Evolutionary conservation across 2,113 vertebrate species (phyloP).

Genomic region (Microcebus lehilahytsara): DNA sequence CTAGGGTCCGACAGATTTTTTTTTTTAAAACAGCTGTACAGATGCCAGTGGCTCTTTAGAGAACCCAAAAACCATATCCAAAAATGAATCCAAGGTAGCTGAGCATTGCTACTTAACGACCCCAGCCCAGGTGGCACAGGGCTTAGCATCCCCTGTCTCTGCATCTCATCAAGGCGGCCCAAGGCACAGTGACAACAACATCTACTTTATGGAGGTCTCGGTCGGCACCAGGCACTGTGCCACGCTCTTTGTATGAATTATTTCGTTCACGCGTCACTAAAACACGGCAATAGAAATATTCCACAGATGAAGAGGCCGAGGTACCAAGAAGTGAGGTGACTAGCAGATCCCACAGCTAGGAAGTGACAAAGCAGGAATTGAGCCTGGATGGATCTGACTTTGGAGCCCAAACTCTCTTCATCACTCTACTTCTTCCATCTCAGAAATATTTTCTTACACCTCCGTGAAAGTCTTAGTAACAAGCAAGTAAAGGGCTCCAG

Average conservation of each 20-base stretch:
- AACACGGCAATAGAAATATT: not conserved
- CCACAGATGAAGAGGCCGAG: not conserved
- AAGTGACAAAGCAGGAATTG: not conserved
- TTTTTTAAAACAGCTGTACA: not conserved
- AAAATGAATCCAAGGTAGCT: not conserved
- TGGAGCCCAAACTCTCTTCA: not conserved
- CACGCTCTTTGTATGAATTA: not conserved
- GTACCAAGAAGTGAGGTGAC: not conserved
- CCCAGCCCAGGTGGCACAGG: accelerated
- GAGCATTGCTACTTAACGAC: no score
- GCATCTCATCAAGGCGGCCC: accelerated
- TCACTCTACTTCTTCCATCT: not conserved
- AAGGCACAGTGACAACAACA: accelerated
- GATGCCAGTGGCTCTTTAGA: not conserved
- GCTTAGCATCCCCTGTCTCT: accelerated
- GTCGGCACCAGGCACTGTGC: not conserved
- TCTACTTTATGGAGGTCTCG: accelerated
- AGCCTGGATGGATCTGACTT: not conserved
- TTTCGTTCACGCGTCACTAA: not conserved
- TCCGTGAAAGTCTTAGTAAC: not conserved
- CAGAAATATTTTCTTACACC: not conserved
- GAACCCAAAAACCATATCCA: not conserved
- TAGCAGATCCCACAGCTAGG: not conserved
- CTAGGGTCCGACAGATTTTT: not conserved
- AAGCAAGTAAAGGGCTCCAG: not conserved